These are phyloP conservation scores for Drosophila neonasuta DNA, from an alignment of 2,888 invertebrate species.

Conservation along the genomic window DNA sequence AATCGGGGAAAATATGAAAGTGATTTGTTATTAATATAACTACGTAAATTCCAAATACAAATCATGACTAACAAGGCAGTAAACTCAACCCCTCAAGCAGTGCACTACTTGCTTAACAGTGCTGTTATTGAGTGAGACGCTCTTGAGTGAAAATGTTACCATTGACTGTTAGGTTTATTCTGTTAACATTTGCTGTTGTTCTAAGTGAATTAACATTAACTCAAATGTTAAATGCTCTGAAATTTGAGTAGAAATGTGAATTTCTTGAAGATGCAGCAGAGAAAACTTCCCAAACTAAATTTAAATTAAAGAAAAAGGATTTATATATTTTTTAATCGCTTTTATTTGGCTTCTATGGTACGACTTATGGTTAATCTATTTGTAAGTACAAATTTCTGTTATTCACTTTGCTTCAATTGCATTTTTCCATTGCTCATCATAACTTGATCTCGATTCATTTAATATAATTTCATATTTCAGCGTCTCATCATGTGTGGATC, in stretches of 20 bases:
- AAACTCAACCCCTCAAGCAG: neutral
- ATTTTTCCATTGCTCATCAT: constrained; percentile 67
- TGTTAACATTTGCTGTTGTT: neutral
- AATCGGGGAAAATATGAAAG: neutral
- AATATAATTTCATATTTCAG: constrained; percentile 25
- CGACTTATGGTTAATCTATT: constrained; percentile 75
- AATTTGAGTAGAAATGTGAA: neutral
- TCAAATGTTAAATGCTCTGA: too few relatives aligned
- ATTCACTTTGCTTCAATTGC: constrained; percentile 64
- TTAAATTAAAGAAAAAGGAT: neutral
- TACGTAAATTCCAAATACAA: neutral
- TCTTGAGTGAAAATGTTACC: neutral
- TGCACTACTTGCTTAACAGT: neutral
- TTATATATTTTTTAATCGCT: constrained; percentile 65
- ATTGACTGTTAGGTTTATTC: neutral
- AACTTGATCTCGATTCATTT: constrained; percentile 32
- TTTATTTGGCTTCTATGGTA: constrained; percentile 78
- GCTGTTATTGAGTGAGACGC: neutral
- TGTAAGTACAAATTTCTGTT: constrained; percentile 73
- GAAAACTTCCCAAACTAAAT: neutral
- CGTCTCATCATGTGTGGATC: constrained; percentile 37
- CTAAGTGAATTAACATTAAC: neutral
- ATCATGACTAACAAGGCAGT: neutral
- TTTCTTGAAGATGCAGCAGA: neutral
- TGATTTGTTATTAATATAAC: too few relatives aligned